Conservation (phyloP, 2,888 invertebrate genomes). For the Adelphocoris suturalis region DNA sequence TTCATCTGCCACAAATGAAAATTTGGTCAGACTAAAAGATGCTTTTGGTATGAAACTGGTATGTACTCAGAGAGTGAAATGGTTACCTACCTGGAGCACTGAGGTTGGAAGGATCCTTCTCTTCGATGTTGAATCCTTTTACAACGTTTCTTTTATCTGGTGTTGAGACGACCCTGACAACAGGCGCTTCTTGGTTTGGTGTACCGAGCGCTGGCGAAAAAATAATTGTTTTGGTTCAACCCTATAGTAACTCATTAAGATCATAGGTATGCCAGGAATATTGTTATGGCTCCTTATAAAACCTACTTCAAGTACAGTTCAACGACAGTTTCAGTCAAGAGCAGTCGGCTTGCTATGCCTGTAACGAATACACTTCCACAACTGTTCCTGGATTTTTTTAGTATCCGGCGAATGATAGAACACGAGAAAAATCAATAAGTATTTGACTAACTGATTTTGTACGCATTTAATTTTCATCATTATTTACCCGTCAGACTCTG, state of each 20-base stretch:
- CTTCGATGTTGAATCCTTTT: conserved; percentile 74
- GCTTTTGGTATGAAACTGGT: background rate
- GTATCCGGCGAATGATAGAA: no score
- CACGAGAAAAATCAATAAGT: no score
- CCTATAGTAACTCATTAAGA: background rate
- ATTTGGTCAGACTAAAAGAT: background rate
- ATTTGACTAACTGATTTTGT: no score
- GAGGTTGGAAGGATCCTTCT: conserved; percentile 33
- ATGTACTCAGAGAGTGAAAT: background rate
- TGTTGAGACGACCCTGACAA: conserved; percentile 74
- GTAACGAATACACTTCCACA: no score
- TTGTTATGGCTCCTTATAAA: background rate
- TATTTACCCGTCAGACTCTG: no score
- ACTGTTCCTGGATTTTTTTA: no score
- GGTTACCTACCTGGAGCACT: conserved; percentile 54
- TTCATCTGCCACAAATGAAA: conserved; percentile 33
- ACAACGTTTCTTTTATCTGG: conserved; percentile 73
- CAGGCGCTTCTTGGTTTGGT: conserved; percentile 64
- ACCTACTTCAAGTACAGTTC: background rate
- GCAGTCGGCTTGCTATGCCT: no score
- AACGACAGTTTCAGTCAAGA: no score
- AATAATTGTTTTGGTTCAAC: background rate
- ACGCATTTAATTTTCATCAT: no score
- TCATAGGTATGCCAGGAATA: no score
- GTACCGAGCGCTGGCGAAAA: conserved; percentile 17